Percentiles rank a stretch among this genome's conserved stretches.
phyloP scores from a whole-genome alignment of 2,113 vertebrate genomes.

The Periophthalmus modestus region DNA sequence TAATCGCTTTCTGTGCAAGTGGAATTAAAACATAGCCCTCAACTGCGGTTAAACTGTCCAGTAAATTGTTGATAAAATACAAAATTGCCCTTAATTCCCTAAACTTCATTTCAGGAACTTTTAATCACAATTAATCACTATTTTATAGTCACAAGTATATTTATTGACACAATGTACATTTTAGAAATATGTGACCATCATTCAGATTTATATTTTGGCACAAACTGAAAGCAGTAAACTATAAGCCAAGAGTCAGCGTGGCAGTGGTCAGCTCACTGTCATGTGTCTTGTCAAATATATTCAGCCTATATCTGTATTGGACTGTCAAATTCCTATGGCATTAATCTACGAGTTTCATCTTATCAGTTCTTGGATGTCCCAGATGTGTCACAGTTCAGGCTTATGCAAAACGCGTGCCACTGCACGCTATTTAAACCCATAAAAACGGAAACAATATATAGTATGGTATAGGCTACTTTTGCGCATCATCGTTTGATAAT shows the following conservation, averaged over 20 bases:
- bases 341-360: neutral
- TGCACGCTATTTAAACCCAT: neutral
- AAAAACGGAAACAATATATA: neutral
- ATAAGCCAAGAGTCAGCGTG: neutral
- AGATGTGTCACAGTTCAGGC: conserved; percentile 13
- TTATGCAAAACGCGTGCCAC: neutral
- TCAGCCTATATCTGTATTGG: neutral
- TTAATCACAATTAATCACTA: neutral
- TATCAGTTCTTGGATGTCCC: conserved; percentile 4
- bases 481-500: conserved; percentile 42
- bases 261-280: conserved; percentile 21
- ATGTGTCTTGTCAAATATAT: conserved; percentile 12
- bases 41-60: neutral
- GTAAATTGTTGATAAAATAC: neutral
- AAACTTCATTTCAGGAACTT: neutral
- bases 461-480: neutral
- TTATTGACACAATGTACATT: too few relatives aligned
- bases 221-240: neutral
- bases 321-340: conserved; percentile 1
- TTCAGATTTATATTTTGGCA: too few relatives aligned
- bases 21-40: neutral
- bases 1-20: neutral
- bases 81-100: too few relatives aligned
- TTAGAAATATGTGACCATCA: too few relatives aligned
- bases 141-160: too few relatives aligned